phyloP scores from a whole-genome alignment of 2,888 invertebrate species.

The Platycnemis pennipes region DNA sequence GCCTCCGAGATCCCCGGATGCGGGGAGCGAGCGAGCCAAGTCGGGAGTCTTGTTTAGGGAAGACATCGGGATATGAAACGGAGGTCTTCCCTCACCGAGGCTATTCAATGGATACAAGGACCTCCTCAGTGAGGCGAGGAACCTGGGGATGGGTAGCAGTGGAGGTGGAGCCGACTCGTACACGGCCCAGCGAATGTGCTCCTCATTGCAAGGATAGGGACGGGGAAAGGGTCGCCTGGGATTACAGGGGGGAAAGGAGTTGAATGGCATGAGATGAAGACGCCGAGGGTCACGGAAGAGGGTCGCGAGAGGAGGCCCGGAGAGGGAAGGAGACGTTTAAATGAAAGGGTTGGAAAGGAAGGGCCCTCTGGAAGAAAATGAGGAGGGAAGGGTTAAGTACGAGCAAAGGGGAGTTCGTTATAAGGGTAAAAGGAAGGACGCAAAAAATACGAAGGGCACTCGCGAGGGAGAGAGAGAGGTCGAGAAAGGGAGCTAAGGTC shows the following conservation, averaged over 20 bases:
- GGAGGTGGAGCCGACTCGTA: too few relatives aligned
- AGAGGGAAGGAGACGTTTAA: neutral
- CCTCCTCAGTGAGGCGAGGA: neutral
- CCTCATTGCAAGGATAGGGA: too few relatives aligned
- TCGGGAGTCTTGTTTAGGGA: neutral
- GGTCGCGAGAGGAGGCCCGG: neutral
- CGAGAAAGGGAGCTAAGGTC: neutral
- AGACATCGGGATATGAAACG: neutral
- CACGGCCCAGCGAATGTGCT: too few relatives aligned
- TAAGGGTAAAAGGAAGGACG: neutral
- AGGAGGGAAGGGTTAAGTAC: neutral
- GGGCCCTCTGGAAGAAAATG: neutral
- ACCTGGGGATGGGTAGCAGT: neutral
- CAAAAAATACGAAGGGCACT: neutral
- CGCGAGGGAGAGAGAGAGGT: neutral
- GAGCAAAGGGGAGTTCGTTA: slow-evolving; percentile 7
- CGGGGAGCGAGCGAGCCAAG: neutral
- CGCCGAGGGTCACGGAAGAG: neutral
- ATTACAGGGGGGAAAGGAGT: too few relatives aligned
- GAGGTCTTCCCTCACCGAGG: neutral
- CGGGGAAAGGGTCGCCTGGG: too few relatives aligned
- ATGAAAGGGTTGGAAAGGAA: neutral
- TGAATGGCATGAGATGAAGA: too few relatives aligned
- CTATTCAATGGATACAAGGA: neutral
- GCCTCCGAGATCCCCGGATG: neutral